Evolutionary conservation across 2,797 vertebrate species (phyloP).

Genomic region (Aeoliscus strigatus): DNA sequence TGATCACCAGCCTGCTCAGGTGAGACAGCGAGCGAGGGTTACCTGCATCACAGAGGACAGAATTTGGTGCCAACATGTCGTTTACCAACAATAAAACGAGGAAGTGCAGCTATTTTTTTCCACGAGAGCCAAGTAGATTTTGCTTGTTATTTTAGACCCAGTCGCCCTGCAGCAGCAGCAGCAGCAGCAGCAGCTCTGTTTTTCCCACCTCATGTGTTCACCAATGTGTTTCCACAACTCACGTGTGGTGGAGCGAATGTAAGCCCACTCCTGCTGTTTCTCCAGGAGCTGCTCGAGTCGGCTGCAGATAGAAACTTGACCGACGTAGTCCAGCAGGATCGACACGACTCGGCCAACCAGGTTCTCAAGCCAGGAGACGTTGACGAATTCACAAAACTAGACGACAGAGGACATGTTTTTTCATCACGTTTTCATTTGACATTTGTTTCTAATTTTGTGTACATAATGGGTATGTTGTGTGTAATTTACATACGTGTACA

Average conservation of each 20-base stretch:
- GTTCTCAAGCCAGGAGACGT: conserved; percentile 78
- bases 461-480: no score
- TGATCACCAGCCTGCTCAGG: conserved; percentile 80
- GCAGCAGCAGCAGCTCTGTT: no score
- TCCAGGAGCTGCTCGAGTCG: conserved; percentile 77
- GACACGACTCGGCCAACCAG: conserved; percentile 73
- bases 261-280: conserved; percentile 78
- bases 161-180: no score
- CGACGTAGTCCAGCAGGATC: conserved; percentile 80
- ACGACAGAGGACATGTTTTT: conserved; percentile 9
- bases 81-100: no score
- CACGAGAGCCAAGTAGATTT: no score
- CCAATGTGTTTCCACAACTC: conserved; percentile 44
- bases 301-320: conserved; percentile 77
- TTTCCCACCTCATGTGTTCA: no score
- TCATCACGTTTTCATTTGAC: no score
- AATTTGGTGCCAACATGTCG: no score
- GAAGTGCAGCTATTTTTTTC: no score
- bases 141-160: no score
- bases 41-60: conserved; percentile 57
- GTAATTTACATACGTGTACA: no score
- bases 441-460: no score
- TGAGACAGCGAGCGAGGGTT: conserved; percentile 81
- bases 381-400: conserved; percentile 86
- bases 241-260: conserved; percentile 75